Base-by-base conservation (phyloP, 1,140 invertebrate species). In the Pantala flavescens region DNA sequence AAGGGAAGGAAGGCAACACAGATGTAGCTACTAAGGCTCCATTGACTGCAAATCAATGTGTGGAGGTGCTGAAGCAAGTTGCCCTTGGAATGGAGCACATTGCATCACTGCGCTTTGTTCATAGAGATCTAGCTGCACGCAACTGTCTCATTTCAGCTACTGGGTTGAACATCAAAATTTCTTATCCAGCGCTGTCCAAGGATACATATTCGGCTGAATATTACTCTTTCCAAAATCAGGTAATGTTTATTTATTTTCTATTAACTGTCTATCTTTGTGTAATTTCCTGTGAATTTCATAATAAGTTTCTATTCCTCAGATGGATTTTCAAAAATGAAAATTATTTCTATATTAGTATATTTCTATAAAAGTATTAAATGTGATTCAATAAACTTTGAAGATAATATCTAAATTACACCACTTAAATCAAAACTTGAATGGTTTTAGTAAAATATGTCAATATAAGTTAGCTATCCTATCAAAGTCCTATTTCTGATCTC, bases 101-200 rank as follows among this genome's bases (percentile, higher is more conserved):
- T 28, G 86, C 93, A 0, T 87, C 88, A 75, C 86, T 88, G 76
- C 84, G 93, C 36, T 84, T 93, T 49, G 89, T 95, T 5, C 94
- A 97, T 82, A 88, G 89, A 78, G 97, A 98, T 83, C 84, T 98
- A 75, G 95, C 96, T 7, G 91, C 96, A 0, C 87, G 96, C n/a
- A 98, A 98, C 82, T 95, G 96, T 80, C 83, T 97, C 21, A 90
- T 98, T 70, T 90, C 92, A 0, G 94, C 93, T 23, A 88, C 90
- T 76, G 49, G 49, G 1, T 84, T 96, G 1, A 88, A 89, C 23
- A 87, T 96, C 11, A 97, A 97, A 85, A 87, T 98, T 49, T 92
- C 93, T 5, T 84, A 92, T 79, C 88, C 93, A 0, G 89, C 90
- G 23, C 86, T 97, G 76, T 90, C 89, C 63, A 89, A 92, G 77